Percentiles rank a stretch among this genome's conserved stretches.
phyloP scores from a whole-genome alignment of 2,888 invertebrate species.

The Pyralis farinalis region DNA sequence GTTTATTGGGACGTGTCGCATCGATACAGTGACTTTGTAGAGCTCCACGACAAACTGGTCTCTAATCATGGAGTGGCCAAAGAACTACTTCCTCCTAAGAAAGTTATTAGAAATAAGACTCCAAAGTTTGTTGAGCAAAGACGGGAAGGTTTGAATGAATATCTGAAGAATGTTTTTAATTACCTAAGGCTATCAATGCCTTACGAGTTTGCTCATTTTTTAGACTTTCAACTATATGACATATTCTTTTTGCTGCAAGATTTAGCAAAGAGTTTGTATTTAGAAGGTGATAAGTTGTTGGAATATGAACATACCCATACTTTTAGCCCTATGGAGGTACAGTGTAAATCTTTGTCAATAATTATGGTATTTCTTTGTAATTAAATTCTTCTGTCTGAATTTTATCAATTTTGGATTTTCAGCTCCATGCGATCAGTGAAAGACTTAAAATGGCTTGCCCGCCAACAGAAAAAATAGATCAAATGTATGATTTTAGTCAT shows the following conservation, averaged over 20 bases:
- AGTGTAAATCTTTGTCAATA: too few relatives aligned
- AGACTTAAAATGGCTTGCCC: constrained; percentile 93
- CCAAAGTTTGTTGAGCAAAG: constrained; percentile 93
- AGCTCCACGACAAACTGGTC: constrained; percentile 92
- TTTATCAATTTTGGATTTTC: too few relatives aligned
- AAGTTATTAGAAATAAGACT: constrained; percentile 94
- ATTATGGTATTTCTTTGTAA: too few relatives aligned
- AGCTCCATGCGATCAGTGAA: constrained; percentile 95
- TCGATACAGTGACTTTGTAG: constrained; percentile 94
- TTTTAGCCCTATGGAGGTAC: constrained; percentile 90
- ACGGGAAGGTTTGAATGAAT: constrained; percentile 88
- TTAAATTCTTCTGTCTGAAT: too few relatives aligned
- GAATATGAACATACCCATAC: constrained; percentile 83
- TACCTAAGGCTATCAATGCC: constrained; percentile 91
- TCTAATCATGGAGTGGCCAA: constrained; percentile 90
- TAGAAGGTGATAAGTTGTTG: constrained; percentile 86
- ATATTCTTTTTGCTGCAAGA: constrained; percentile 92
- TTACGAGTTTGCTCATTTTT: constrained; percentile 89
- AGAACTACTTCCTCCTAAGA: constrained; percentile 95
- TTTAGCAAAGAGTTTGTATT: constrained; percentile 89
- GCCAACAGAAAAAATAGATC: constrained; percentile 87
- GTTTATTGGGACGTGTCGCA: constrained; percentile 91
- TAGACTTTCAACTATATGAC: constrained; percentile 95
- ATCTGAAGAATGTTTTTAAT: constrained; percentile 88
- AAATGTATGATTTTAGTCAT: constrained; percentile 93